Base-by-base conservation (phyloP, 2,888 invertebrate genomes). In the Ferdinandea cuprea region DNA sequence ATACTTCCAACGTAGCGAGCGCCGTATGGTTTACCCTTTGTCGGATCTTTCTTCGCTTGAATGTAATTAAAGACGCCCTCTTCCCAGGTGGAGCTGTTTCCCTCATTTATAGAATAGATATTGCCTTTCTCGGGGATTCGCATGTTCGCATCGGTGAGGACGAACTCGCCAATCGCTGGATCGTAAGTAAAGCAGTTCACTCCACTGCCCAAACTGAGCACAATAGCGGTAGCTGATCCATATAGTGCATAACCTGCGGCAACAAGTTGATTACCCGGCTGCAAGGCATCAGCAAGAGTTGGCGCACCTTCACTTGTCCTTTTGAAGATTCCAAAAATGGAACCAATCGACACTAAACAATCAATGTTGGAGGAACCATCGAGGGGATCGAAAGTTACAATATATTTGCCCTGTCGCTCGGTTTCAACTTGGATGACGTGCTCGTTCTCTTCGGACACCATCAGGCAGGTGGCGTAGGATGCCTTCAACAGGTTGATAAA, bases 331-430 rank as follows among this genome's bases (percentile, higher is more conserved):
- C 96, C 94, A 90, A 99, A 99, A 87, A 99, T 99, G 0, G 98
- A 97, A 30, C 99, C 99, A 76, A 99, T 98, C 0, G 99, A 99
- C 0, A 98, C 98, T 8, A 99, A 93, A 86, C 99, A 99, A 89
- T 99, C 99, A 87, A 99, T 99, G 91, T 99, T 99, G 0, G 99
- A 99, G 0, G 99, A 99, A 0, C 99, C 99, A 90, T 99, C 99
- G 77, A 99, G 92, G 0, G 99, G 99, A 91, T 99, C 99, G 91
- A 99, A 99, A 88, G 97, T 97, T 0, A 99, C 98, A 74, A 99
- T 95, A 91, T 99, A 99, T 92, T 99, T 99, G 35, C 99, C 99
- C 88, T 95, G 95, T 86, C 94, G 94, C 68, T 98, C 97, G 0
- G 93, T 93, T 88, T 99, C 98, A 15, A 95, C 96, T 92, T 97